Base-by-base conservation (phyloP, 2,888 invertebrate genomes). In the Drosophila pseudotakahashii region DNA sequence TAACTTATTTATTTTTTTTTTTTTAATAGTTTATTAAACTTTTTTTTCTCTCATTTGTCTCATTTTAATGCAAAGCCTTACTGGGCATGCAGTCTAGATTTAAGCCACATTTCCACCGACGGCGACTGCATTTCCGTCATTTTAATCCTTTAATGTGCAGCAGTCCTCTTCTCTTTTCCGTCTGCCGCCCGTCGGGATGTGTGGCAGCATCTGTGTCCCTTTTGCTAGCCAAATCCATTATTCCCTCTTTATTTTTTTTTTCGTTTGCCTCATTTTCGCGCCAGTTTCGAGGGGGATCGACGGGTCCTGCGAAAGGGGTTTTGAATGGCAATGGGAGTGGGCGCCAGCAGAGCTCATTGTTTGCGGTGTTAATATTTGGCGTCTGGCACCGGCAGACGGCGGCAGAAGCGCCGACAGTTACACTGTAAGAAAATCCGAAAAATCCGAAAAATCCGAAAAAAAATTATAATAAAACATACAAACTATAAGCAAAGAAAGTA, bases 291-390 rank as follows among this genome's bases (percentile, higher is more conserved):
- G 32, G 23, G 70, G 11, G 48, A 14, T n/a, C 34, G 34, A 14
- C 30, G 34, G 44, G 44, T 61, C 30, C 67, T 34, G 48, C n/a
- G 42, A n/a, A 41, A 44, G 44, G 30, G 37, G 14, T 5, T 6
- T 5, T 6, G 16, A 13, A 16, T 14, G 11, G 26, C 0, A 14
- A 7, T 10, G 30, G 47, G 7, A 32, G 32, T 48, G 26, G 44
- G 50, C 37, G 48, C 10, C n/a, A 16, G 62, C 26, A 34, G 50
- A 52, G 60, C 69, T 72, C 71, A 85, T 83, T 83, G 88, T 83
- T 83, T 87, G 83, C 82, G 57, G 66, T 83, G 83, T 87, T 83
- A 87, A 83, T 83, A 83, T 83, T 83, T 87, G 88, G 80, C 73
- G 85, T 85, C 83, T 83, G 85, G 68, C 83, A 83, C 70, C 87